These are phyloP conservation scores for Varanus salvator DNA, from an alignment of 2,113 vertebrate species.

Conservation along the genomic window DNA sequence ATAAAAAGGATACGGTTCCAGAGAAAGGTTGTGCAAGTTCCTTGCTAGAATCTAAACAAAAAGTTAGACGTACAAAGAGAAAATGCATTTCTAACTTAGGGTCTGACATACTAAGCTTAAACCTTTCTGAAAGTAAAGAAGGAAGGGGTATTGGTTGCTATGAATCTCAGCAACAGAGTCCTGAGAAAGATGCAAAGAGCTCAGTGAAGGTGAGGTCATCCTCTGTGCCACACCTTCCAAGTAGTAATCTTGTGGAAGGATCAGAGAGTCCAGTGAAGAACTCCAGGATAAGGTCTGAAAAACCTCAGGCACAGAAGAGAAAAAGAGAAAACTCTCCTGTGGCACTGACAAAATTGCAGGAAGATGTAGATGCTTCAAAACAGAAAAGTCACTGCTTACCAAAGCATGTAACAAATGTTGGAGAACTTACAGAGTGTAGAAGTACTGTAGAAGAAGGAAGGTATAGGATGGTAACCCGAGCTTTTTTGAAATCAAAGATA, in stretches of 20 bases:
- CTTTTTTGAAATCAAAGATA: conserved; percentile 24
- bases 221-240: not conserved
- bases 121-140: not conserved
- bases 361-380: not conserved
- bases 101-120: not conserved
- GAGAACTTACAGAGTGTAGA: not conserved
- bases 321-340: not conserved
- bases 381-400: not conserved
- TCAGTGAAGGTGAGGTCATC: not conserved
- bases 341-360: not conserved
- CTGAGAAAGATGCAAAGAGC: not conserved
- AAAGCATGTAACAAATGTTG: not conserved
- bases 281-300: not conserved
- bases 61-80: not conserved
- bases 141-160: not conserved
- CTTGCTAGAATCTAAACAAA: not conserved
- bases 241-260: not conserved
- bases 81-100: not conserved
- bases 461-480: conserved; percentile 38
- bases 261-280: not conserved
- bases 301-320: not conserved
- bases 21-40: too few relatives aligned
- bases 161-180: not conserved
- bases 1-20: not conserved
- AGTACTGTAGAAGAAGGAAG: not conserved